Evolutionary conservation across 2,797 vertebrate species (phyloP).

Genomic region (Premnoplex brunnescens): DNA sequence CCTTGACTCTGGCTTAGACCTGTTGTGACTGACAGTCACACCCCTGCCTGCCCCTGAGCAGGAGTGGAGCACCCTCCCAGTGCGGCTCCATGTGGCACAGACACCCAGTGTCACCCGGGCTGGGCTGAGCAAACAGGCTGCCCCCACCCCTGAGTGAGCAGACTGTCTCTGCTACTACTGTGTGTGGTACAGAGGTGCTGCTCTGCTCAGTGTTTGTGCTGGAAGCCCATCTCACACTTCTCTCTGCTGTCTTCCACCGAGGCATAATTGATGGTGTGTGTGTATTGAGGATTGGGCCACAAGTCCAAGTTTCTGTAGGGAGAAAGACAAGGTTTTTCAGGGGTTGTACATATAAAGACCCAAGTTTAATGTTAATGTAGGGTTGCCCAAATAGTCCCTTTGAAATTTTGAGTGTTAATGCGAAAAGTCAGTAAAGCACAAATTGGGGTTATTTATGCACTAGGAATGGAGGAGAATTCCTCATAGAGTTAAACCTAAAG

Average conservation of each 20-base stretch:
- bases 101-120: neutral
- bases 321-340: neutral
- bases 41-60: neutral
- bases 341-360: rapidly evolving
- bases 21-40: neutral
- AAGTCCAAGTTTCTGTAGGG: neutral
- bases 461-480: neutral
- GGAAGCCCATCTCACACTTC: rapidly evolving
- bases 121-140: neutral
- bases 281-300: neutral
- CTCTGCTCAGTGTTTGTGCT: neutral
- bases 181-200: neutral
- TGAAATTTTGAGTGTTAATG: neutral
- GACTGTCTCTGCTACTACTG: neutral
- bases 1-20: neutral
- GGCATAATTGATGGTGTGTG: rapidly evolving
- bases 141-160: neutral
- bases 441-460: neutral
- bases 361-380: no score
- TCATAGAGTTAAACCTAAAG: neutral
- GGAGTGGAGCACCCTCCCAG: no score
- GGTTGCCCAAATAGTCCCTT: neutral
- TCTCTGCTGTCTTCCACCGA: neutral
- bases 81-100: neutral
- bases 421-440: neutral